Evolutionary conservation across 2,888 invertebrate species (phyloP).

Genomic region (Erynnis tages): DNA sequence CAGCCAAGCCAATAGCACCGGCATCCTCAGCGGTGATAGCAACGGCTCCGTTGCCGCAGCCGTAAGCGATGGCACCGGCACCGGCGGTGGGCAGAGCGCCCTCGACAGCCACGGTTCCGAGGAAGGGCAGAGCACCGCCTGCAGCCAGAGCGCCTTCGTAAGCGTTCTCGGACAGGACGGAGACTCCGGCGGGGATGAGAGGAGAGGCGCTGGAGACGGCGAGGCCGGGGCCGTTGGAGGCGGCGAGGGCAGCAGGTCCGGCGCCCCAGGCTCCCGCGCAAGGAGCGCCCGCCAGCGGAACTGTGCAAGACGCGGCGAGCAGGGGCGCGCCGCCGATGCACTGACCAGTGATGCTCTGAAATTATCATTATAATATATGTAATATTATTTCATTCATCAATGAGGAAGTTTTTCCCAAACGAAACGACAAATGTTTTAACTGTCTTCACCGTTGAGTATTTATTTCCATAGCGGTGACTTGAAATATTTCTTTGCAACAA

Average conservation of each 20-base stretch:
- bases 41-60: conserved; percentile 36
- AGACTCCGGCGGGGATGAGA: conserved; percentile 34
- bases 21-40: conserved; percentile 26
- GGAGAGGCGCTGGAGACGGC: conserved; percentile 35
- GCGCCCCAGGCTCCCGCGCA: conserved; percentile 19
- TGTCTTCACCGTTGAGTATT: too few species aligned
- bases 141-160: conserved; percentile 8
- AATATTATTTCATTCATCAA: too few species aligned
- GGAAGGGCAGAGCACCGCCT: conserved; percentile 36
- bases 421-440: too few species aligned
- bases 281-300: conserved; percentile 14
- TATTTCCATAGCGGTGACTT: too few species aligned
- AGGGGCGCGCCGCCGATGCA: conserved; percentile 30
- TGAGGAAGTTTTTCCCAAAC: too few species aligned
- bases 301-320: conserved; percentile 5
- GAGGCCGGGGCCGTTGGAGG: conserved; percentile 33
- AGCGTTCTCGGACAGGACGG: conserved; percentile 12
- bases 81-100: conserved; percentile 35
- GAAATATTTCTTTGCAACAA: too few species aligned
- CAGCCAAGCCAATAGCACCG: conserved; percentile 1
- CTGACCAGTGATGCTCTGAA: conserved; percentile 37
- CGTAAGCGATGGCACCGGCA: conserved; percentile 35
- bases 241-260: conserved; percentile 23
- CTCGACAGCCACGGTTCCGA: conserved; percentile 8
- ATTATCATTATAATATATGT: conserved; percentile 5